Evolutionary conservation across 1,140 invertebrate genomes (phyloP), one percentile per base, ranked within the genome.

Genomic region (Pseudomyrmex gracilis): DNA sequence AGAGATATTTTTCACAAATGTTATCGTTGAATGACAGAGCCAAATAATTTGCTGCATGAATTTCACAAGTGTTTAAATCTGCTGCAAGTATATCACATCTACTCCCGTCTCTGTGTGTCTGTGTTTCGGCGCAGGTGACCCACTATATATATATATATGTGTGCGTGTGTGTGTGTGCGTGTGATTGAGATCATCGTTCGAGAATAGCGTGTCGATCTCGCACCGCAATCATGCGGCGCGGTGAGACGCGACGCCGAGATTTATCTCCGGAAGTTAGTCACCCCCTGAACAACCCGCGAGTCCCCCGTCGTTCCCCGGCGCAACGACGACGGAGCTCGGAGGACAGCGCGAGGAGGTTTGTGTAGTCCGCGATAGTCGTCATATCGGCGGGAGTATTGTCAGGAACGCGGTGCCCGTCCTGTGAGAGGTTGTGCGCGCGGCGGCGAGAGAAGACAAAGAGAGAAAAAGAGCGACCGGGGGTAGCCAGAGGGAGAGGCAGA

Each of bases 341-440:
- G 82, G 85, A 80, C 76, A 70, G 76, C 66, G 22, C 67, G 60
- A 73, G 85, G 60, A 73, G 85, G 73, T 70, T 71, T 58, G 73
- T 53, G 85, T 82, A 76, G 83, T 82, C 63, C 63, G 76, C 49
- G 80, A 71, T n/a, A n/a, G 70, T 76, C 71, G 61, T 83, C 77
- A 85, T 89, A 85, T 89, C 76, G 85, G 83, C 84, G 73, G 84
- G 49, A 85, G 71, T 71, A 87, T 87, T 77, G 83, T 82, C 74
- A 73, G 84, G 73, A 87, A 70, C 83, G 82, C 17, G 68, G 76
- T 71, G 77, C 82, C 77, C 43, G 85, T 71, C 66, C 76, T 70
- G 66, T 47, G 57, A 53, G 85, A 87, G 86, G 70, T 45, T 53
- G 57, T 74, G 85, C 84, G 66, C 84, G 85, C 80, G 13, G 55